Conservation (phyloP, 2,113 vertebrate genomes). For the Eupsittula cactorum region DNA sequence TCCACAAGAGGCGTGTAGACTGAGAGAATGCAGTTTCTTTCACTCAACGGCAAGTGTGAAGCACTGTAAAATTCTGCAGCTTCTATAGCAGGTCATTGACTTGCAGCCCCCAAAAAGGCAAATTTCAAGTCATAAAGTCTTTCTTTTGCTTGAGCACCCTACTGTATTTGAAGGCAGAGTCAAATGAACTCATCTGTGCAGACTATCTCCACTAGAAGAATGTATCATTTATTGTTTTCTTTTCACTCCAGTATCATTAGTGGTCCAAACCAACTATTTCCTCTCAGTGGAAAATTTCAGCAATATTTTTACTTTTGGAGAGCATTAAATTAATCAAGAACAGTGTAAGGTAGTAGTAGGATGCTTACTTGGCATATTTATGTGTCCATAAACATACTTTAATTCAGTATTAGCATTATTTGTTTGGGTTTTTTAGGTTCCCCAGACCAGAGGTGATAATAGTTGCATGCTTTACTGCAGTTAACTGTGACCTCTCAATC, state of each 20-base stretch:
- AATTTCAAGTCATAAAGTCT: not conserved
- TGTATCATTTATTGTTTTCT: not conserved
- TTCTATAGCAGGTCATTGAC: not conserved
- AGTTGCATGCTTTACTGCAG: accelerated
- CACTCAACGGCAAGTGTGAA: not conserved
- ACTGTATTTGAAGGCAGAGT: not conserved
- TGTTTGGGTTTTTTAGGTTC: not conserved
- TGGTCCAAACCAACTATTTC: not conserved
- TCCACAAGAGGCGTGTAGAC: not conserved
- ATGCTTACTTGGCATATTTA: not conserved
- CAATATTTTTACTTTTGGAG: not conserved
- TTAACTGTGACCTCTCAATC: not conserved
- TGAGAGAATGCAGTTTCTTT: not conserved
- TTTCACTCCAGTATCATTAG: not conserved
- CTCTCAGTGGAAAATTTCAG: not conserved
- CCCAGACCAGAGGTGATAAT: not conserved
- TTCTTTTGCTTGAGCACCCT: not conserved
- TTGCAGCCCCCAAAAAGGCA: not conserved
- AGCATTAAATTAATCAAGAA: not conserved
- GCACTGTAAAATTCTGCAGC: not conserved
- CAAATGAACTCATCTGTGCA: not conserved
- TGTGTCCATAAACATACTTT: not conserved
- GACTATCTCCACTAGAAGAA: not conserved
- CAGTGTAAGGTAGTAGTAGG: not conserved
- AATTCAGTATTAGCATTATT: not conserved